Percentiles rank a stretch among this genome's conserved stretches.
phyloP scores from a whole-genome alignment of 30 jellyfish, hydroid and myxozoan genomes.

The Calvadosia cruxmelitensis region DNA sequence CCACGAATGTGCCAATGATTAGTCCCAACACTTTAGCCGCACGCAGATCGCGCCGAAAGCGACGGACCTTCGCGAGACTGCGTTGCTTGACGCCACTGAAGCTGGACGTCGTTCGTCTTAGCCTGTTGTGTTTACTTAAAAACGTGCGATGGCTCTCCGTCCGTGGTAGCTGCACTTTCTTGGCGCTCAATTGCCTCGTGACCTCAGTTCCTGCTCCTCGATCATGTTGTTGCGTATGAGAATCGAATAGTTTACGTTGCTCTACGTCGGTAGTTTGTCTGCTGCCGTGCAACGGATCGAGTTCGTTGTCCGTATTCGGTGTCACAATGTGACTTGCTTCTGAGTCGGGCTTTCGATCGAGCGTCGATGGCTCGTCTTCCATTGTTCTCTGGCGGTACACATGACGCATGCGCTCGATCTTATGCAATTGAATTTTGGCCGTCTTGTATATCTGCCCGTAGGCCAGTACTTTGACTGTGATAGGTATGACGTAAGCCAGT shows the following conservation, averaged over 20 bases:
- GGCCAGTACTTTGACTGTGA: constrained; percentile 32
- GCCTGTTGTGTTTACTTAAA: neutral
- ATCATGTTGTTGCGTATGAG: no score
- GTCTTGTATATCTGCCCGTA: constrained; percentile 39
- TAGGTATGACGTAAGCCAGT: constrained; percentile 57
- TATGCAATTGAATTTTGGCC: constrained; percentile 37
- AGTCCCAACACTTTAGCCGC: constrained; percentile 75
- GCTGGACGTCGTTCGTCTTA: neutral
- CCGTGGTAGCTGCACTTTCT: neutral
- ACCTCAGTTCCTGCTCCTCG: neutral
- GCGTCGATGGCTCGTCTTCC: neutral
- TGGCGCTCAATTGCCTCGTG: neutral
- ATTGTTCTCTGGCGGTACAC: neutral
- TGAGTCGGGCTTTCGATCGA: neutral
- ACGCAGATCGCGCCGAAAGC: constrained; percentile 38
- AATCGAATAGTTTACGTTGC: no score
- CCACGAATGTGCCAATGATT: constrained; percentile 61
- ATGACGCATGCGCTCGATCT: constrained; percentile 8
- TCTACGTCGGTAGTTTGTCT: neutral
- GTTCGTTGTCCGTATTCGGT: neutral
- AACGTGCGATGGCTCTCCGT: no score
- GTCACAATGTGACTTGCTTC: neutral
- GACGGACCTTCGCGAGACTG: constrained; percentile 4
- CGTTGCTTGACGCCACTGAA: neutral
- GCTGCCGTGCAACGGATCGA: neutral